phyloP scores from a whole-genome alignment of 2,113 vertebrate species.

The Oxygymnocypris stewartii region DNA sequence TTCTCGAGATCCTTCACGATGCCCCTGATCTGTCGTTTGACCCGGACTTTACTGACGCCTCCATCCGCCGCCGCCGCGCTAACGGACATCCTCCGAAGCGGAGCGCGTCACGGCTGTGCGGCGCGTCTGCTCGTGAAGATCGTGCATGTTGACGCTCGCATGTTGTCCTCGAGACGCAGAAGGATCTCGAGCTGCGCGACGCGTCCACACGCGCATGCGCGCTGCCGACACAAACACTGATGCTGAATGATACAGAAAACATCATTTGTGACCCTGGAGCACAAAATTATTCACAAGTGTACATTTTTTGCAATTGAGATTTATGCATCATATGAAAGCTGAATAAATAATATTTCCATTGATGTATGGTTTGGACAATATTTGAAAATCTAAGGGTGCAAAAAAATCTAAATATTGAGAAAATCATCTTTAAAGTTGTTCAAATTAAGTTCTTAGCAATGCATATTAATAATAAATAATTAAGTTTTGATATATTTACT shows the following conservation, averaged over 20 bases:
- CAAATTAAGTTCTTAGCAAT: too few relatives aligned
- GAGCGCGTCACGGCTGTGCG: constrained; percentile 68
- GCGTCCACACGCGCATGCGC: constrained; percentile 85
- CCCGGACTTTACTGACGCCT: constrained; percentile 89
- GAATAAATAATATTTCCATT: too few relatives aligned
- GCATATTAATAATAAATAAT: too few relatives aligned
- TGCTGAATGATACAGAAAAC: neutral
- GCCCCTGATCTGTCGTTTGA: constrained; percentile 96
- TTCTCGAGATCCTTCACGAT: constrained; percentile 96
- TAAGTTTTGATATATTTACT: too few relatives aligned
- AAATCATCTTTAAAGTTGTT: too few relatives aligned
- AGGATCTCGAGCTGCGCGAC: constrained; percentile 75
- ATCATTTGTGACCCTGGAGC: too few relatives aligned
- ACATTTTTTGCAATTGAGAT: too few relatives aligned
- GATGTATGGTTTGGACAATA: too few relatives aligned
- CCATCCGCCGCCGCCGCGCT: constrained; percentile 85
- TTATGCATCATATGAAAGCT: too few relatives aligned
- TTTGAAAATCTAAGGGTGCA: too few relatives aligned
- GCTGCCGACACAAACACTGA: constrained; percentile 60
- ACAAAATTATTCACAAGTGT: too few relatives aligned
- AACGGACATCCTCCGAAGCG: constrained; percentile 87
- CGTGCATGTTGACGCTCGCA: constrained; percentile 64
- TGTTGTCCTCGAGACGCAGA: constrained; percentile 66
- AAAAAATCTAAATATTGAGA: too few relatives aligned
- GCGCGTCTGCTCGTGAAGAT: constrained; percentile 63